phyloP scores from a whole-genome alignment of 2,113 vertebrate species.

The Phylloscopus whistleri region DNA sequence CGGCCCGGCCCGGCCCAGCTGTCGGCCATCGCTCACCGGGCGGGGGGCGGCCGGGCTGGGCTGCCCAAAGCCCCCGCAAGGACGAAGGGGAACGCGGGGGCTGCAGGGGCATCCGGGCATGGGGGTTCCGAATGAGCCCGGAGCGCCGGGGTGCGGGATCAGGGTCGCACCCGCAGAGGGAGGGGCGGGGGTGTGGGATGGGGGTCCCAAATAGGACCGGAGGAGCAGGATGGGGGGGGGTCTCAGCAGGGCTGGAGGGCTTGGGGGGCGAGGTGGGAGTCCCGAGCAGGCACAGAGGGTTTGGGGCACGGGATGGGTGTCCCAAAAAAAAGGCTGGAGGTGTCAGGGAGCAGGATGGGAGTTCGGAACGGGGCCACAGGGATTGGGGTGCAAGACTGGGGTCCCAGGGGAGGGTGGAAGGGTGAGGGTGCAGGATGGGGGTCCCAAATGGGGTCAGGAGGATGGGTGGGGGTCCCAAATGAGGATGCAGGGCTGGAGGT shows the following conservation, averaged over 20 bases:
- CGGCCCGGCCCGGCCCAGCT: constrained; percentile 8
- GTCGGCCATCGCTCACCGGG: constrained; percentile 8
- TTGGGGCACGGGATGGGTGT: background rate
- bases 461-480: background rate
- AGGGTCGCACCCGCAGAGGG: background rate
- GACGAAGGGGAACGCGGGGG: background rate
- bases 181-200: rapidly evolving
- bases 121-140: background rate
- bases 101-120: too few species aligned
- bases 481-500: background rate
- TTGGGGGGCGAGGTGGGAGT: background rate
- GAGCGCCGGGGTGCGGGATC: background rate
- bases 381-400: background rate
- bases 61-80: background rate
- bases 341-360: background rate
- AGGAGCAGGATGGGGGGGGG: background rate
- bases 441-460: too few species aligned
- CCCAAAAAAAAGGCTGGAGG: background rate
- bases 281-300: too few species aligned
- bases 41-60: background rate
- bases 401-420: background rate
- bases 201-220: too few species aligned
- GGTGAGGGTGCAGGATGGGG: background rate
- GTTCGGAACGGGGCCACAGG: background rate
- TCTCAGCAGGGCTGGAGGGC: background rate